A percentile compares a stretch with the other conserved stretches of the same genome.
Conservation (phyloP, 1,140 invertebrate genomes). For the Maniola jurtina region DNA sequence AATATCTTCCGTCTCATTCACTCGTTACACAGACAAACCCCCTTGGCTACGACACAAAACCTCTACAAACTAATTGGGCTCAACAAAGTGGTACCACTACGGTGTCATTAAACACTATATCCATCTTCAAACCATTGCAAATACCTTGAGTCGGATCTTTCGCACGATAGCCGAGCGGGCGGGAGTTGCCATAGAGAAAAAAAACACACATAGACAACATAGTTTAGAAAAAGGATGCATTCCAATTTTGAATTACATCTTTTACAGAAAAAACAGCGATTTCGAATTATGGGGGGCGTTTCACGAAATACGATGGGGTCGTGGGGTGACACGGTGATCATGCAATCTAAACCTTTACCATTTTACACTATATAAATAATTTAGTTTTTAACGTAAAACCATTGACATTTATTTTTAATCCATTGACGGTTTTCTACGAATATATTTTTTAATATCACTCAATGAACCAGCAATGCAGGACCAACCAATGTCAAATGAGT, state of each 20-base stretch:
- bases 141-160: constrained; percentile 76
- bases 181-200: constrained; percentile 69
- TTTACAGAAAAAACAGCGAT: constrained; percentile 19
- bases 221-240: constrained; percentile 65
- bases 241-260: constrained; percentile 27
- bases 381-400: too few relatives aligned
- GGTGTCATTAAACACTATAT: constrained; percentile 50
- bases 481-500: too few relatives aligned
- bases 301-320: constrained; percentile 28
- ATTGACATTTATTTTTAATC: too few relatives aligned
- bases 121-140: constrained; percentile 33
- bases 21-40: constrained; percentile 68
- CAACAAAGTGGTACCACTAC: constrained; percentile 62
- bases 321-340: constrained; percentile 39
- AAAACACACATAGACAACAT: constrained; percentile 73
- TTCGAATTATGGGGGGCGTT: constrained; percentile 9
- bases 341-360: constrained; percentile 40
- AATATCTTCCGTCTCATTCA: constrained; percentile 53
- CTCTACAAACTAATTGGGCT: constrained; percentile 66
- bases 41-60: constrained; percentile 77
- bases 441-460: too few relatives aligned
- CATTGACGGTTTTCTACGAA: too few relatives aligned
- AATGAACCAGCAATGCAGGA: too few relatives aligned
- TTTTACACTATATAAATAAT: neutral
- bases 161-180: constrained; percentile 75